phyloP scores from a whole-genome alignment of 2,113 vertebrate species.

The Saguinus midas region DNA sequence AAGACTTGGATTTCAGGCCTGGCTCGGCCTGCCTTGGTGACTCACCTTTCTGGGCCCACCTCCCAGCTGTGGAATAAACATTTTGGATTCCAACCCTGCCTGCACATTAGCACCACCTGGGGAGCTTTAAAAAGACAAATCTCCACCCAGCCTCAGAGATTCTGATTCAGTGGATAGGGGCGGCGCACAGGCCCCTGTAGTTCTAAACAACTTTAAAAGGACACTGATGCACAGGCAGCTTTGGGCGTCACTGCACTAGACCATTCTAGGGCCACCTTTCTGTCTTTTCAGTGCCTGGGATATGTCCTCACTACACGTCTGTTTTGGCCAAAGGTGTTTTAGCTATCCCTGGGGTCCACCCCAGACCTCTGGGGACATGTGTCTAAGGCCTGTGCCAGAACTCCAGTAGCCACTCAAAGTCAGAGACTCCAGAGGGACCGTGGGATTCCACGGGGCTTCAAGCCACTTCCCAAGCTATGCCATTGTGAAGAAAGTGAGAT shows the following conservation, averaged over 20 bases:
- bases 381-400: background rate
- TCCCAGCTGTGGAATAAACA: background rate
- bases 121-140: background rate
- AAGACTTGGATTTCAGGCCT: background rate
- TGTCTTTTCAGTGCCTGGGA: no score
- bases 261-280: background rate
- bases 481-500: background rate
- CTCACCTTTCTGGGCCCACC: slow-evolving; percentile 20
- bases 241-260: fast-evolving
- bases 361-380: fast-evolving
- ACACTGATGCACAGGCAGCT: no score
- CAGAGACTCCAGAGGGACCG: background rate
- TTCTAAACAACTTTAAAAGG: background rate
- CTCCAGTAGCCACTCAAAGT: background rate
- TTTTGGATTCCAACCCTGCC: background rate
- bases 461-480: background rate
- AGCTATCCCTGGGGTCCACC: background rate
- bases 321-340: background rate
- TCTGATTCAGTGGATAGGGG: background rate
- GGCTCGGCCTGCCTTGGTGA: background rate
- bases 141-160: background rate
- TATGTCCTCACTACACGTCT: fast-evolving
- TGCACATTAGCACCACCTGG: background rate
- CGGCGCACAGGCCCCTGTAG: fast-evolving
- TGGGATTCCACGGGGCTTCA: background rate